Percentiles rank a stretch among this genome's conserved stretches.
Evolutionary conservation across 2,888 invertebrate genomes (phyloP).

Genomic region (Coremacera marginata): DNA sequence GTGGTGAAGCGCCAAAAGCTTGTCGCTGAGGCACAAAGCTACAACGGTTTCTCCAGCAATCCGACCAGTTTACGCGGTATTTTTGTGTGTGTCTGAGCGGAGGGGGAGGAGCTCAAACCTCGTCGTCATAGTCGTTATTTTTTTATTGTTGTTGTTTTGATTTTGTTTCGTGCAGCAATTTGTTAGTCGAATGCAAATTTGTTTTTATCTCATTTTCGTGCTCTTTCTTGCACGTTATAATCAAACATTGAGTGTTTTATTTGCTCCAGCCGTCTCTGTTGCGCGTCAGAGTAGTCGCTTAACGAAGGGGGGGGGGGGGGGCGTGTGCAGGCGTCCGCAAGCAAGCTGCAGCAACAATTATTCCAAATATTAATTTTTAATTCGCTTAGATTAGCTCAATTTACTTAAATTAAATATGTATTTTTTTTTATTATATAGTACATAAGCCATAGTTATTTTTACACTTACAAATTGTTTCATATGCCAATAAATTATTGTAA

Average conservation of each 20-base stretch:
- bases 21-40: slow-evolving; percentile 44
- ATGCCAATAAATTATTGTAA: slow-evolving; percentile 15
- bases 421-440: not conserved
- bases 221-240: not conserved
- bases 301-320: not conserved
- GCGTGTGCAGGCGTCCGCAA: slow-evolving; percentile 17
- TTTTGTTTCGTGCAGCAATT: slow-evolving; percentile 15
- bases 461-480: not conserved
- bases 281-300: not conserved
- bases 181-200: slow-evolving; percentile 26
- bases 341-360: slow-evolving; percentile 20
- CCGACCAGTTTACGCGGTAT: slow-evolving; percentile 63
- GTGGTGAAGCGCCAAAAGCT: slow-evolving; percentile 61
- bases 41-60: slow-evolving; percentile 49
- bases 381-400: slow-evolving; percentile 20
- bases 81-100: slow-evolving; percentile 60
- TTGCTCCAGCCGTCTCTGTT: not conserved
- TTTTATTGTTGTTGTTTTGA: not conserved
- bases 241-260: not conserved
- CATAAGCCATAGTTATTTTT: not conserved
- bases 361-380: slow-evolving; percentile 35
- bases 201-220: slow-evolving; percentile 7
- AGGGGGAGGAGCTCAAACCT: slow-evolving; percentile 20
- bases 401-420: not conserved
- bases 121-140: not conserved